Evolutionary conservation across 2,888 invertebrate genomes (phyloP).

Genomic region (Drosophila paranaensis): DNA sequence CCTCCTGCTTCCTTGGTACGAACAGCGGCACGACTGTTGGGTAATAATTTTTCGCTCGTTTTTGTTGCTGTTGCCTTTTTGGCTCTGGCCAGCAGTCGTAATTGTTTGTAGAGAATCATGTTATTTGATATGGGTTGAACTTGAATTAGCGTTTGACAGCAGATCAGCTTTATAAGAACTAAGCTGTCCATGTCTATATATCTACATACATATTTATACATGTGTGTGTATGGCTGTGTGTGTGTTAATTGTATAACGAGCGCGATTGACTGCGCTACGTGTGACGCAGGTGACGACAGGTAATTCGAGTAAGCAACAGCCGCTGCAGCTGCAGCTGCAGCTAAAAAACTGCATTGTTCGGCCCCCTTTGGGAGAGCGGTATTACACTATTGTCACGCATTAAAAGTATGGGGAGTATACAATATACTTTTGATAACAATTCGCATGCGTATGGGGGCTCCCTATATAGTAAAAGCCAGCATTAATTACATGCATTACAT

Average conservation of each 20-base stretch:
- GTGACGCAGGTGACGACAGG: slow-evolving; percentile 58
- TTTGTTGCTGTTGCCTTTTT: slow-evolving; percentile 60
- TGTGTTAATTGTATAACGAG: slow-evolving; percentile 49
- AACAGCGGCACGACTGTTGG: slow-evolving; percentile 61
- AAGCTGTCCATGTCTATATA: slow-evolving; percentile 43
- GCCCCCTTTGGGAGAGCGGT: slow-evolving; percentile 9
- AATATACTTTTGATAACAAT: slow-evolving; percentile 16
- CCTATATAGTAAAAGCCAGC: neutral
- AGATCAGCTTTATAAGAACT: slow-evolving; percentile 72
- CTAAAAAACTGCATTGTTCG: slow-evolving; percentile 35
- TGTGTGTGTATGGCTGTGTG: slow-evolving; percentile 22
- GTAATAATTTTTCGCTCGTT: slow-evolving; percentile 59
- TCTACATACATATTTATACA: slow-evolving; percentile 22
- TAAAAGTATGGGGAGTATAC: neutral
- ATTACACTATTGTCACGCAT: slow-evolving; percentile 31
- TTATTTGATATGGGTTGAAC: slow-evolving; percentile 79
- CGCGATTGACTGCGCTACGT: slow-evolving; percentile 33
- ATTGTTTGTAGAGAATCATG: slow-evolving; percentile 70
- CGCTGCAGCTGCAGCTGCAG: slow-evolving; percentile 23
- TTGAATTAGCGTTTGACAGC: slow-evolving; percentile 79
- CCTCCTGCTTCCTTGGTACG: slow-evolving; percentile 71
- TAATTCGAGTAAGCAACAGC: slow-evolving; percentile 48
- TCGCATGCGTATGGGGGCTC: neutral
- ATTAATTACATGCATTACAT: neutral
- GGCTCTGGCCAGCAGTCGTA: slow-evolving; percentile 55